Conservation (phyloP, 1,140 invertebrate genomes). For the Drosophila watanabei region DNA sequence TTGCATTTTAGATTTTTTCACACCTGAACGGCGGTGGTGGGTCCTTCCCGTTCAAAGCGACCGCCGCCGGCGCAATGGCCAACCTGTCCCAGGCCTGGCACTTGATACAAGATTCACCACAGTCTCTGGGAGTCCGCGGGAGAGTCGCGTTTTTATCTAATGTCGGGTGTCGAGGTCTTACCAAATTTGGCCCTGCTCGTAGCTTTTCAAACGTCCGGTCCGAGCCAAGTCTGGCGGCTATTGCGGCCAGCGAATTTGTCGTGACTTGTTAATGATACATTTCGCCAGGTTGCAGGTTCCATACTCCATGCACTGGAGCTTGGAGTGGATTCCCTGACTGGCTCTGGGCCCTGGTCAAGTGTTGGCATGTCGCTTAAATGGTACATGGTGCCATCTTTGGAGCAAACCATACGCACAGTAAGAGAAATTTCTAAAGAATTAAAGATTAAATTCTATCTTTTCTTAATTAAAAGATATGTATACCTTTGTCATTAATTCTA, state of each 20-base stretch:
- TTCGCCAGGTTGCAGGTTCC: slow-evolving; percentile 30
- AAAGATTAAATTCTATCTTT: too few relatives aligned
- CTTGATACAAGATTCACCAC: slow-evolving; percentile 56
- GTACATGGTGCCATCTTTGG: slow-evolving; percentile 79
- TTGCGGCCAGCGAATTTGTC: slow-evolving; percentile 71
- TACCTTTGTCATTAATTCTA: fast-evolving
- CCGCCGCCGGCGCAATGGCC: slow-evolving; percentile 67
- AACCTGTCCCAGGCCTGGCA: slow-evolving; percentile 74
- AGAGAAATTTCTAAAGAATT: slow-evolving; percentile 7
- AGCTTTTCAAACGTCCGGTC: slow-evolving; percentile 69
- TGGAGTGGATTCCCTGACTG: slow-evolving; percentile 8
- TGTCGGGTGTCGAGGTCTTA: slow-evolving; percentile 63
- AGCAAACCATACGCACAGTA: slow-evolving; percentile 9
- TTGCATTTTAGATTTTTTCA: slow-evolving; percentile 84
- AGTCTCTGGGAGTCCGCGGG: neutral
- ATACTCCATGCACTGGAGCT: neutral
- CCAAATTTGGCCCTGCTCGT: slow-evolving; percentile 75
- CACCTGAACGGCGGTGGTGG: slow-evolving; percentile 74
- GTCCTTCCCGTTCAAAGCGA: slow-evolving; percentile 71
- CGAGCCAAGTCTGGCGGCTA: neutral
- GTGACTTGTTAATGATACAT: slow-evolving; percentile 84
- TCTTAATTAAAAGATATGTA: neutral
- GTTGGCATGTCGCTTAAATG: slow-evolving; percentile 83
- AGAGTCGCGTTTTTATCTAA: slow-evolving; percentile 75
- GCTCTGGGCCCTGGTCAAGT: slow-evolving; percentile 67